Base-by-base conservation (phyloP, 2,797 vertebrate species). In the Eremophila alpestris region DNA sequence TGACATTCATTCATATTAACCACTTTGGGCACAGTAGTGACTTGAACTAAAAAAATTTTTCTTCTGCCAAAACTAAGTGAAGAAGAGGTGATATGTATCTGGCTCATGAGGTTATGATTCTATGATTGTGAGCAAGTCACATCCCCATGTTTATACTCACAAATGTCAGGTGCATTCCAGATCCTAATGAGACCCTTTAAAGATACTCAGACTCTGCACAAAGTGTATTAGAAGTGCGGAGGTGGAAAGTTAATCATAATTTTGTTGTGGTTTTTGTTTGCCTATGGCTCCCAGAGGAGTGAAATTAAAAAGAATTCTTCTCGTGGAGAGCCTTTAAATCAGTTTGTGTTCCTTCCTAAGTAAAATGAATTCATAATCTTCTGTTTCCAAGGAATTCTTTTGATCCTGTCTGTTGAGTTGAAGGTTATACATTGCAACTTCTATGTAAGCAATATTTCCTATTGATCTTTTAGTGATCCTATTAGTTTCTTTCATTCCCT, bases 401-500 rank as follows among this genome's bases (percentile, higher is more conserved):
- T 88, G 80, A 87, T 91, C 43, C 43, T 83, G 41, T 52, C 59
- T 54, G 8, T 81, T 82, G 49, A 86, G 46, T 40, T 93, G 67
- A 91, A 88, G 74, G 90, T 91, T 91, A 90, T 86, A 84, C 67
- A 93, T 71, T 90, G 85, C 70, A 78, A 67, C 76, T 94, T 91
- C 87, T 90, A 46, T 95, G 55, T 88, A 94, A 97, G 74, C 85
- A 94, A 76, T 95, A 96, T 96, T 96, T 93, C 60, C 89, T 94
- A 97, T 97, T 96, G 95, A 96, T 97, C 85, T 94, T 93, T 88
- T 95, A 96, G 93, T 93, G 94, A 83, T 93, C 77, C 74, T 88
- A 93, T 95, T 96, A 95, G 83, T 96, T 95, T 90, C 74, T 90
- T 97, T 96, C 91, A 88, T 86, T 88, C 59, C 80, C 87, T 82